These are phyloP conservation scores for Crypturellus tataupa DNA, from an alignment of 2,797 vertebrate species.

Conservation along the genomic window DNA sequence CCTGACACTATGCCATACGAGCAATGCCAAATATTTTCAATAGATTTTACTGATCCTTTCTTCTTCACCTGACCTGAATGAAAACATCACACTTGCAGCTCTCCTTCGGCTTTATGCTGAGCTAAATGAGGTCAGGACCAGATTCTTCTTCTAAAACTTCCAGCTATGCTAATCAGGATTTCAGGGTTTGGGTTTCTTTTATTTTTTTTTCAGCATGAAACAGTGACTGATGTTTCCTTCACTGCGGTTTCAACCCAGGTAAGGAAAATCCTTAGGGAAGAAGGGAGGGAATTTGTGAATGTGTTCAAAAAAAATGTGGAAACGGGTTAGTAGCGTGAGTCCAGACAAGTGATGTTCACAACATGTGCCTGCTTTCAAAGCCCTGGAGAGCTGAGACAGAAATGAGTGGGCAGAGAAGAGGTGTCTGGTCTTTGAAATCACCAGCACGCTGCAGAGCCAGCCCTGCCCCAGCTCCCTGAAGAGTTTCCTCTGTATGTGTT, in stretches of 20 bases:
- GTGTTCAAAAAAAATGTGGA: neutral
- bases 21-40: neutral
- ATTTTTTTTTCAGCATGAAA: neutral
- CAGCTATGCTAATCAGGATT: neutral
- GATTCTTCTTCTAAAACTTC: neutral
- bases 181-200: neutral
- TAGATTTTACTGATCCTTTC: neutral
- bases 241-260: neutral
- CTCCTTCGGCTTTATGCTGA: neutral
- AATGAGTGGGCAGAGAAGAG: neutral
- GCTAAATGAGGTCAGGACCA: neutral
- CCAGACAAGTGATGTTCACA: neutral
- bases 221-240: neutral
- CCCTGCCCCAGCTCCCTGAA: neutral
- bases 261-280: neutral
- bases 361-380: rapidly evolving
- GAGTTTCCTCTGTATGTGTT: neutral
- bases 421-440: neutral
- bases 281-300: neutral
- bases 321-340: rapidly evolving
- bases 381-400: rapidly evolving
- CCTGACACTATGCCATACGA: rapidly evolving
- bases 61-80: neutral
- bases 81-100: neutral
- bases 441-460: neutral